These are phyloP conservation scores for Ceratitis capitata DNA, from an alignment of 1,140 invertebrate genomes.

Conservation along the genomic window DNA sequence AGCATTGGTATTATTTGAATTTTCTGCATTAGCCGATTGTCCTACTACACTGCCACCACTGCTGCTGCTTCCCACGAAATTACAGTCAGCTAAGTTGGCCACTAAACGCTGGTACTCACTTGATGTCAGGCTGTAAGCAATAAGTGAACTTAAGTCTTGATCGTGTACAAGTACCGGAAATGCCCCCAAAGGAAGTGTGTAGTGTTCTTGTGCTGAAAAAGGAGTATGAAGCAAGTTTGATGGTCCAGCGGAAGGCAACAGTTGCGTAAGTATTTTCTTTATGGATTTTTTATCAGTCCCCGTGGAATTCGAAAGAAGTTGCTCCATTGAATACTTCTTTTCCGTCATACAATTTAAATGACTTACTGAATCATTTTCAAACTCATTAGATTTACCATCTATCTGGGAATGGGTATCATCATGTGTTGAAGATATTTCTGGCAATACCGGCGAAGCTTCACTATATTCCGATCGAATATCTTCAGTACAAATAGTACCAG, in stretches of 20 bases:
- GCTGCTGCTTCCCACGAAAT: constrained; percentile 59
- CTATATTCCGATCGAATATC: constrained; percentile 54
- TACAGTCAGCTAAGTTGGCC: background rate
- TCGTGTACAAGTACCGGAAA: constrained; percentile 85
- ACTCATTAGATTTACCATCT: background rate
- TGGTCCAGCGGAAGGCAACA: constrained; percentile 69
- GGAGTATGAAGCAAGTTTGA: constrained; percentile 69
- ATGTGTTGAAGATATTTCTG: background rate
- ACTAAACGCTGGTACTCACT: constrained; percentile 75
- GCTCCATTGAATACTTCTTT: constrained; percentile 52
- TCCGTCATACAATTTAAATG: constrained; percentile 45
- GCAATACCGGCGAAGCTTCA: background rate
- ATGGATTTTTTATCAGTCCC: constrained; percentile 72
- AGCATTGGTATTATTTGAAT: background rate
- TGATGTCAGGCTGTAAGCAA: constrained; percentile 84
- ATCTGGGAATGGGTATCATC: constrained; percentile 21
- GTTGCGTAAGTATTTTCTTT: constrained; percentile 76
- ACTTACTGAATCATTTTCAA: background rate
- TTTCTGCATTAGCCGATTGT: background rate
- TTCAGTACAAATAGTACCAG: constrained; percentile 61
- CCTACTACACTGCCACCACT: background rate
- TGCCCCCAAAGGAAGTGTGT: constrained; percentile 69
- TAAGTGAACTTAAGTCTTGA: constrained; percentile 88
- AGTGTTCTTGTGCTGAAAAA: constrained; percentile 74
- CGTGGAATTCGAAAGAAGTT: constrained; percentile 51